phyloP scores from a whole-genome alignment of 2,113 vertebrate species.

The Manacus vitellinus region DNA sequence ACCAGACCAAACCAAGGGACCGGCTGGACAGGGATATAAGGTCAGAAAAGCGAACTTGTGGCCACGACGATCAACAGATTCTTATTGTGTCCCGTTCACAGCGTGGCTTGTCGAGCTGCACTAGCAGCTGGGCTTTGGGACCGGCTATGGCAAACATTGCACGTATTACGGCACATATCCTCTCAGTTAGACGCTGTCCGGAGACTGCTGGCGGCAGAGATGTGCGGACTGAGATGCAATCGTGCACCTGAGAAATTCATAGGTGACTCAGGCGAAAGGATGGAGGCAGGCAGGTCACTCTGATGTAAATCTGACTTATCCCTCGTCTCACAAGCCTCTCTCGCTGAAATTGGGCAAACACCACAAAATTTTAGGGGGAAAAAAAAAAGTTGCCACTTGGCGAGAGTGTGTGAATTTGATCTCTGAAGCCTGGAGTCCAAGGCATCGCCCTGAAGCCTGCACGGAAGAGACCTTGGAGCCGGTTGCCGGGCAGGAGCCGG shows the following conservation, averaged over 20 bases:
- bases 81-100: neutral
- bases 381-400: neutral
- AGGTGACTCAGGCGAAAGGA: neutral
- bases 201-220: neutral
- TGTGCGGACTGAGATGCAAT: neutral
- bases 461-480: neutral
- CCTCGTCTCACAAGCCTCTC: neutral
- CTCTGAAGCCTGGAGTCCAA: neutral
- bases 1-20: neutral
- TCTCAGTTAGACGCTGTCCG: neutral
- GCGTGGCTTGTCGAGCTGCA: neutral
- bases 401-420: neutral
- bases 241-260: neutral
- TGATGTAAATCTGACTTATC: neutral
- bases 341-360: neutral
- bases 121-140: neutral
- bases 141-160: neutral
- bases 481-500: neutral
- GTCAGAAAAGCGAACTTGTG: conserved; percentile 35
- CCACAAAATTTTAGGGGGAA: neutral
- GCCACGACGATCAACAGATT: neutral
- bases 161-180: neutral
- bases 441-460: neutral
- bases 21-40: neutral
- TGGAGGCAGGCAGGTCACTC: neutral